phyloP scores from a whole-genome alignment of 2,113 vertebrate genomes.

The Chitala chitala region DNA sequence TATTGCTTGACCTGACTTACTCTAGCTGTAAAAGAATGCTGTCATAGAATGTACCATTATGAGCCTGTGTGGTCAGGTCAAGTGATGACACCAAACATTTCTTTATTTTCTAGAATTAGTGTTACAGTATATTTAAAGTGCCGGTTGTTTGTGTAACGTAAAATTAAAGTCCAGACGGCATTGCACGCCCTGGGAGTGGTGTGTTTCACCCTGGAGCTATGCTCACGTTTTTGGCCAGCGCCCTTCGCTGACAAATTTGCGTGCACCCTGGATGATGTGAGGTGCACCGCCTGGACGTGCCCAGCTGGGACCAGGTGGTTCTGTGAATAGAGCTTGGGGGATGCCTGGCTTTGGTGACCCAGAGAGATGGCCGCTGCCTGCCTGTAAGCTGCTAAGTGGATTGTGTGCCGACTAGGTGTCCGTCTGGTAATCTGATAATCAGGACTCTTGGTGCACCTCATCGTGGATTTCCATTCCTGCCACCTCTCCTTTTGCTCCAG shows the following conservation, averaged over 20 bases:
- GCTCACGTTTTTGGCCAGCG: too few relatives aligned
- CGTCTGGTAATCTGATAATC: too few relatives aligned
- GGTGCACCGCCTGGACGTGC: neutral
- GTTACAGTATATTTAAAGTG: neutral
- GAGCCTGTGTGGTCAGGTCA: too few relatives aligned
- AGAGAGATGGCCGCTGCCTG: neutral
- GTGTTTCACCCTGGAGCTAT: neutral
- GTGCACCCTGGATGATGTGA: neutral
- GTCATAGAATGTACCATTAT: too few relatives aligned
- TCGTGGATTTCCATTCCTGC: too few relatives aligned
- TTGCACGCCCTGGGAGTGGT: neutral
- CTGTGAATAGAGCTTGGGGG: too few relatives aligned
- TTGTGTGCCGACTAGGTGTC: slow-evolving; percentile 4
- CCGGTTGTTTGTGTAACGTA: neutral
- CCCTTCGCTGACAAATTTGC: too few relatives aligned
- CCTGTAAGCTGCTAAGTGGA: neutral
- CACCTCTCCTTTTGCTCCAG: too few relatives aligned
- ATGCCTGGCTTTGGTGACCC: too few relatives aligned
- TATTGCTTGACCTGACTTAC: too few relatives aligned
- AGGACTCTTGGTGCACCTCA: too few relatives aligned
- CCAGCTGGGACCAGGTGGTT: neutral
- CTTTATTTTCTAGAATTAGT: neutral
- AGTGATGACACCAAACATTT: neutral
- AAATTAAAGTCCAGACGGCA: neutral
- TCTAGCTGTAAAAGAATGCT: neutral